A percentile compares a stretch with the other conserved stretches of the same genome.
These are phyloP conservation scores for Drosophila melanosoma DNA, from an alignment of 2,888 invertebrate genomes.

Conservation along the genomic window DNA sequence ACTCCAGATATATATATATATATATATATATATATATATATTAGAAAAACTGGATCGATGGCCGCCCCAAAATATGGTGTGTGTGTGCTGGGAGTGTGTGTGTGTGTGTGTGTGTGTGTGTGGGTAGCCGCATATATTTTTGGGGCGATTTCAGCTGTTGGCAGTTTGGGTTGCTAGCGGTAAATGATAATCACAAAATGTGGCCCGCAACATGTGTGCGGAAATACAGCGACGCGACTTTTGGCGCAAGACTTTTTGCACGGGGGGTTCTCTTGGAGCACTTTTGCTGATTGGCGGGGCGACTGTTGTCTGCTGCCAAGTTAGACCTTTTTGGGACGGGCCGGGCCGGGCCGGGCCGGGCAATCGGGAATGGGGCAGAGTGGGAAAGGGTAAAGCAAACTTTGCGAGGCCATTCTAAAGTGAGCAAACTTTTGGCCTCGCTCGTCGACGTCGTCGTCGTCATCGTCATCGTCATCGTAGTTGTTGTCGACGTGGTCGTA, in stretches of 20 bases:
- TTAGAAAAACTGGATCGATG: conserved; percentile 49
- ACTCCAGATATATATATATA: background rate
- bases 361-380: background rate
- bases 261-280: conserved; percentile 56
- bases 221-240: conserved; percentile 77
- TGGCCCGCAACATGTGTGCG: conserved; percentile 79
- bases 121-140: conserved; percentile 3
- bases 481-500: conserved; percentile 10
- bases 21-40: background rate
- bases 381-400: conserved; percentile 37
- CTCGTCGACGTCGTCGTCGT: conserved; percentile 9
- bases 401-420: conserved; percentile 68
- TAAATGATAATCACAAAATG: conserved; percentile 78
- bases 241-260: conserved; percentile 68
- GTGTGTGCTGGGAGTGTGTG: background rate
- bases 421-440: conserved; percentile 72
- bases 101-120: background rate
- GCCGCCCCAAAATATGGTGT: conserved; percentile 2
- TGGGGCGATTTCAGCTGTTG: conserved; percentile 25
- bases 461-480: conserved; percentile 12
- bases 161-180: conserved; percentile 43
- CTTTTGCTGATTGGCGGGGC: conserved; percentile 73
- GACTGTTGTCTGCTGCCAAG: conserved; percentile 26
- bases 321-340: conserved; percentile 4
- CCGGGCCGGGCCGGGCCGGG: background rate